phyloP scores from a whole-genome alignment of 2,888 invertebrate species.

The Xanthia icteritia region DNA sequence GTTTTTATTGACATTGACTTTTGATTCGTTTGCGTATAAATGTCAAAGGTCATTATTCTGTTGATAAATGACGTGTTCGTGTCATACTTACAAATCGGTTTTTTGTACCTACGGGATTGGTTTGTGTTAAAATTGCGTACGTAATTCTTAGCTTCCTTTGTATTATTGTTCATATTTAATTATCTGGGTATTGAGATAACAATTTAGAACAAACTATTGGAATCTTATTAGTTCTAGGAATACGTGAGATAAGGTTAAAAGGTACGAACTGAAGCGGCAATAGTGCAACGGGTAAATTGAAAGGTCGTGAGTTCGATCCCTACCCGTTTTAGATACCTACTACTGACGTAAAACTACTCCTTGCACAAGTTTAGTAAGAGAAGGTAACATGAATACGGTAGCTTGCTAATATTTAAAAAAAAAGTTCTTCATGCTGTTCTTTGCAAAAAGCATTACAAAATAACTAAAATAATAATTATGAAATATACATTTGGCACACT shows the following conservation, averaged over 20 bases:
- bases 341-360: neutral
- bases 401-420: too few relatives aligned
- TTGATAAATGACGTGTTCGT: slow-evolving; percentile 13
- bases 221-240: slow-evolving; percentile 18
- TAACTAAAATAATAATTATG: neutral
- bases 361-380: neutral
- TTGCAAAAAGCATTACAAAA: slow-evolving; percentile 24
- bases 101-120: neutral
- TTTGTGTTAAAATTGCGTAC: neutral
- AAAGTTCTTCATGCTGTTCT: neutral
- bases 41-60: slow-evolving; percentile 36
- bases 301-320: neutral
- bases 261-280: neutral
- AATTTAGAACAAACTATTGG: neutral
- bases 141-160: slow-evolving; percentile 1
- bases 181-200: slow-evolving; percentile 5
- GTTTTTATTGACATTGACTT: slow-evolving; percentile 64
- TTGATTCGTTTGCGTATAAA: slow-evolving; percentile 50
- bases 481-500: slow-evolving; percentile 44
- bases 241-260: neutral
- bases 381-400: too few relatives aligned
- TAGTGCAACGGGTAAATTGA: neutral
- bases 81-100: neutral
- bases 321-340: neutral
- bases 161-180: neutral